Evolutionary conservation across 2,797 vertebrate genomes (phyloP), one percentile per base, ranked within the genome.

Genomic region (Coccyzus lansbergi): DNA sequence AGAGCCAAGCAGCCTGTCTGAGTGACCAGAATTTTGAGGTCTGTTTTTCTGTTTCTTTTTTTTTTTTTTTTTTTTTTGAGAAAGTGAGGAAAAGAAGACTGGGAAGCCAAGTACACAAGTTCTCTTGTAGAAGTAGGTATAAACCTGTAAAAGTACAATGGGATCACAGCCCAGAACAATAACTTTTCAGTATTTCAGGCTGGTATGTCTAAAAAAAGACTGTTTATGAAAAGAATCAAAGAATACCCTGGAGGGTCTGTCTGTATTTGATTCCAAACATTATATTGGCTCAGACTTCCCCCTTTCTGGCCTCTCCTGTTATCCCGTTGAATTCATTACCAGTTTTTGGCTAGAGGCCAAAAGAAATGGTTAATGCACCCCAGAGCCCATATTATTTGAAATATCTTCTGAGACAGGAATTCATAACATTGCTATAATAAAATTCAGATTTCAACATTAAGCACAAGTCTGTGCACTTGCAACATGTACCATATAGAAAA

Each of bases 401-500:
- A 91, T 86, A 76, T 79, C 69, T 93, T 96, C 83, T 51, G 44
- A 93, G 91, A 44, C 58, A 90, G 79, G 72, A 94, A 93, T 93
- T 94, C 87, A 83, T 56, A 93, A 48, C 72, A 46, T 25, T 79
- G 20, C 26, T 67, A 31, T 83, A 94, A 92, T 88, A 92, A 94
- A 93, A 91, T 62, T 88, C 91, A 76, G 76, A 91, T 81, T 91
- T 64, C 56, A 67, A 6, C 49, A 64, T 58, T 86, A 34, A 90
- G 38, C 38, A 13, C 31, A 67, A 48, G 70, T 65, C 62, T 78
- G 51, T 55, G 48, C 72, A 71, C 75, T 89, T 85, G 75, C 69
- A 86, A 65, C 22, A 29, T 40, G 64, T 78, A 58, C 64, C 83
- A 55, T 20, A 75, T 11, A 91, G 78, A 89, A 78, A 77, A 85